A percentile compares a stretch with the other conserved stretches of the same genome.
These are phyloP conservation scores for Platyscapa corneri DNA, from an alignment of 1,140 invertebrate species.

Conservation along the genomic window DNA sequence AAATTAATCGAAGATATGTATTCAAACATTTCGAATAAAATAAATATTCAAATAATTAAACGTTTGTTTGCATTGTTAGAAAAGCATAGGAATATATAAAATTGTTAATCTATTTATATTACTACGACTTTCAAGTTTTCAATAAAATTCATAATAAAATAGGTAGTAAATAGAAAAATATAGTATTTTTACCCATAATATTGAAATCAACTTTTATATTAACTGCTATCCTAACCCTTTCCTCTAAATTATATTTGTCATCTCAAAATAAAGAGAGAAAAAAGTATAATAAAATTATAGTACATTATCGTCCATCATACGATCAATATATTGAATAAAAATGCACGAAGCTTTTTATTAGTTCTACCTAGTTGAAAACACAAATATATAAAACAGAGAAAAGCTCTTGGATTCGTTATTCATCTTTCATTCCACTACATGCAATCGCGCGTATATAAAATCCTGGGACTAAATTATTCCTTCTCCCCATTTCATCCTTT, in stretches of 20 bases:
- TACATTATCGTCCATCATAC: too few species aligned
- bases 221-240: not conserved
- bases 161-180: not conserved
- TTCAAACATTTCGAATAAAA: not conserved
- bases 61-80: too few species aligned
- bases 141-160: not conserved
- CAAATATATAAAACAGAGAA: constrained; percentile 21
- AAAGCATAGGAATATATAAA: not conserved
- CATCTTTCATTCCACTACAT: constrained; percentile 23
- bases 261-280: constrained; percentile 10
- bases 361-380: constrained; percentile 20
- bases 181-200: not conserved
- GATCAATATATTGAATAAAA: too few species aligned
- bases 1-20: not conserved
- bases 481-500: not conserved
- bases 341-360: constrained; percentile 37
- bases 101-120: not conserved
- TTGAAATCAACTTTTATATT: not conserved
- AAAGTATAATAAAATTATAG: constrained; percentile 13
- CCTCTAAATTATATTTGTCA: constrained; percentile 19
- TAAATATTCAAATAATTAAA: not conserved
- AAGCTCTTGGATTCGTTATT: constrained; percentile 17
- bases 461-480: constrained; percentile 30
- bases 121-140: not conserved
- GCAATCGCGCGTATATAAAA: constrained; percentile 34